Conservation (phyloP, 35 echinoderm and acorn worm species). For the Holothuria glaberrima region DNA sequence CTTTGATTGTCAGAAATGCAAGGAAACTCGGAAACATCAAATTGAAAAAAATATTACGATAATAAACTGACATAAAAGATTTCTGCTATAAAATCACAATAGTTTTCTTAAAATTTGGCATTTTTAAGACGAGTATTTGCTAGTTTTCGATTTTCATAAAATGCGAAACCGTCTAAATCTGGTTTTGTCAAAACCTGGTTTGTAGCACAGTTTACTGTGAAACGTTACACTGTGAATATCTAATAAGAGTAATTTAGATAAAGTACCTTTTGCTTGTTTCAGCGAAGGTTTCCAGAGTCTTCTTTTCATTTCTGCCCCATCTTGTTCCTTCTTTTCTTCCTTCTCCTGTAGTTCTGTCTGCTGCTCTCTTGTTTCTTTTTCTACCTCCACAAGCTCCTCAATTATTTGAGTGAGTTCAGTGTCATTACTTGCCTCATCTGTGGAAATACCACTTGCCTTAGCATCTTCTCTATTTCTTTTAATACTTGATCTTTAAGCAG, state of each 20-base stretch:
- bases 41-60: no score
- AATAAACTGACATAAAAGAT: no score
- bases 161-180: not conserved
- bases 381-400: slow-evolving; percentile 8
- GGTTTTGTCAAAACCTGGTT: not conserved
- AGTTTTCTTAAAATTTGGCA: not conserved
- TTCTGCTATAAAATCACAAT: no score
- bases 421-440: not conserved
- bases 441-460: slow-evolving; percentile 30
- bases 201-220: not conserved
- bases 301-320: not conserved
- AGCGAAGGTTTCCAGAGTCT: not conserved
- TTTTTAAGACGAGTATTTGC: not conserved
- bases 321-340: slow-evolving; percentile 29
- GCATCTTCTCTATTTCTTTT: slow-evolving; percentile 31
- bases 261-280: slow-evolving; percentile 18
- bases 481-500: slow-evolving; percentile 20
- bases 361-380: slow-evolving; percentile 40
- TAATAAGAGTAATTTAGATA: not conserved
- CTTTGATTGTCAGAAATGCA: no score
- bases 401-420: slow-evolving; percentile 41
- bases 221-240: not conserved
- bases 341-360: not conserved
- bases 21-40: no score
- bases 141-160: not conserved